Base-by-base conservation (phyloP, 2,888 invertebrate species). In the Acanthopleura granulata region DNA sequence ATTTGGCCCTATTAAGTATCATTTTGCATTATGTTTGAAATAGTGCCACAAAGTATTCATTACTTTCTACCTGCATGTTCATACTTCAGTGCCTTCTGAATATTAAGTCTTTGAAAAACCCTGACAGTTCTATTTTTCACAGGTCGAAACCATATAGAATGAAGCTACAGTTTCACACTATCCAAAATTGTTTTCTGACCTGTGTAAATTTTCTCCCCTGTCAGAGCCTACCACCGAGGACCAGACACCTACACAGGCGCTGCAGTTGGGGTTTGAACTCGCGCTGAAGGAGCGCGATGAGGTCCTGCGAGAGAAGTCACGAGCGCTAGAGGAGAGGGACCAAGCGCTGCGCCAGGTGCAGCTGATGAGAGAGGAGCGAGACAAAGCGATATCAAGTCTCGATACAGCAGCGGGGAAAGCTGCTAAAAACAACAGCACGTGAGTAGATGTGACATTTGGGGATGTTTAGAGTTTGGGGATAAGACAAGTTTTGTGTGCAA, bases 221-320 rank as follows among this genome's bases (percentile, higher is more conserved):
- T 16, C 77, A 82, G 82, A 85, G 62, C 74, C 78, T 15, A 75
- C 78, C 3, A 74, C 81, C 50, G 82, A 84, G 73, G 87, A 86
- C 61, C 83, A 83, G 72, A 82, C 83, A 18, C 85, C 87, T 6
- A 86, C 87, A 16, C 88, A 87, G 71, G 87, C 89, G 6, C 77
- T 90, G 62, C 89, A 90, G 78, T 81, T 90, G n/a, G 88, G 89
- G 6, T 85, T 87, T 80, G 88, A 90, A 78, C 80, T 89, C 51
- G 89, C 89, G 15, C 78, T 90, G 22, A 89, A 88, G 76, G 89
- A 90, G 76, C 77, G 90, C 15, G 89, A 90, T 79, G 86, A 86
- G 0, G 87, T 88, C 15, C 76, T 90, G 49, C 81, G 89, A n/a
- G 89, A 90, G 73, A 89, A 89, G 75, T 87, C 87, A 11, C 80